These are phyloP conservation scores for Limosa lapponica DNA, from an alignment of 2,797 vertebrate species.

Conservation along the genomic window DNA sequence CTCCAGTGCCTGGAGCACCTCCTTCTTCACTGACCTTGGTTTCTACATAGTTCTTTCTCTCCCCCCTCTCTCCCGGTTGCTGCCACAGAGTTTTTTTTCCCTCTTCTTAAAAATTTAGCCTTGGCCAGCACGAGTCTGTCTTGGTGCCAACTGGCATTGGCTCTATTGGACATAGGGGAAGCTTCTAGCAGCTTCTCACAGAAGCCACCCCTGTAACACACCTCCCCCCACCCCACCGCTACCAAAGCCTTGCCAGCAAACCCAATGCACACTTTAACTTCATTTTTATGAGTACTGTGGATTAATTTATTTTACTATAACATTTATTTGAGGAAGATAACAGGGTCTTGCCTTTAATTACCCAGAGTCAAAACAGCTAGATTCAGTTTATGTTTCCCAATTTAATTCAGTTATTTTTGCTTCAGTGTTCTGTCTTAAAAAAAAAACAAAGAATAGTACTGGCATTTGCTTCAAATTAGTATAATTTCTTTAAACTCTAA, in stretches of 20 bases:
- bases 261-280: neutral
- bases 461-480: neutral
- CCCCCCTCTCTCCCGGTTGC: neutral
- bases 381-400: neutral
- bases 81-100: neutral
- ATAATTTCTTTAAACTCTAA: neutral
- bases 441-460: neutral
- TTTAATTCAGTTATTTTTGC: neutral
- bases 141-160: neutral
- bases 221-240: neutral
- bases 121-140: neutral
- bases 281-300: neutral
- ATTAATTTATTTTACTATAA: neutral
- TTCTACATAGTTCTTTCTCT: neutral
- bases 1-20: neutral
- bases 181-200: neutral
- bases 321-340: neutral
- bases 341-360: neutral
- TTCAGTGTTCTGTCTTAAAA: neutral
- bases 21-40: neutral
- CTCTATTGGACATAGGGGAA: neutral
- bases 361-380: neutral
- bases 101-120: neutral
- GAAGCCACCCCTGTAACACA: neutral
- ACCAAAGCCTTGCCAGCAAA: neutral